Conservation (phyloP, 2,888 invertebrate species). For the Scrobipalpa costella region DNA sequence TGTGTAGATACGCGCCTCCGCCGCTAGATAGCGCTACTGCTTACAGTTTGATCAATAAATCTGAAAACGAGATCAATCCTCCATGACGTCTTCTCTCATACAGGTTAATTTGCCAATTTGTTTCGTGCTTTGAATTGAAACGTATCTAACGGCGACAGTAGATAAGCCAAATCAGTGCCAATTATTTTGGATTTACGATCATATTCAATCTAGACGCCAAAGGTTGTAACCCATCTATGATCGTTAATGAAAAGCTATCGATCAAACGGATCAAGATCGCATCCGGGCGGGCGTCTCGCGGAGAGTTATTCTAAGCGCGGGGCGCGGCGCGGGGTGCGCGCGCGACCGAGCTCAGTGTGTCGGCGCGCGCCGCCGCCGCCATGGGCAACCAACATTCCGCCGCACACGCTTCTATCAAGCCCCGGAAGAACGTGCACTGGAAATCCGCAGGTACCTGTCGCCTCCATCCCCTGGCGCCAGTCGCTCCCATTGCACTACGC, state of each 20-base stretch:
- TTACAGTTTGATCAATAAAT: slow-evolving; percentile 12
- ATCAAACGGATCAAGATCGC: slow-evolving; percentile 67
- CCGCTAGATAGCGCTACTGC: background rate
- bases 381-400: slow-evolving; percentile 79
- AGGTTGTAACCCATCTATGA: slow-evolving; percentile 47
- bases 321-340: slow-evolving; percentile 48
- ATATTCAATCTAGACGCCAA: slow-evolving; percentile 46
- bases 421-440: slow-evolving; percentile 91
- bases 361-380: slow-evolving; percentile 77
- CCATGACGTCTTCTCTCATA: slow-evolving; percentile 4
- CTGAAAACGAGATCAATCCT: slow-evolving; percentile 7
- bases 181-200: slow-evolving; percentile 37
- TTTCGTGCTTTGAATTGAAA: background rate
- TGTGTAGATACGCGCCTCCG: background rate
- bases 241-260: slow-evolving; percentile 60
- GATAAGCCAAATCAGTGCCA: slow-evolving; percentile 15
- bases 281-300: slow-evolving; percentile 56
- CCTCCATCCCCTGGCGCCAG: slow-evolving; percentile 36
- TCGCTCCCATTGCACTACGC: slow-evolving; percentile 31
- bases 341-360: slow-evolving; percentile 65
- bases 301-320: slow-evolving; percentile 71
- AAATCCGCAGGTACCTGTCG: slow-evolving; percentile 88
- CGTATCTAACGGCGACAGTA: slow-evolving; percentile 6
- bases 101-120: slow-evolving; percentile 1
- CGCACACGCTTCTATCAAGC: slow-evolving; percentile 74